Conservation (phyloP, 2,113 vertebrate genomes). For the Nycticebus coucang region DNA sequence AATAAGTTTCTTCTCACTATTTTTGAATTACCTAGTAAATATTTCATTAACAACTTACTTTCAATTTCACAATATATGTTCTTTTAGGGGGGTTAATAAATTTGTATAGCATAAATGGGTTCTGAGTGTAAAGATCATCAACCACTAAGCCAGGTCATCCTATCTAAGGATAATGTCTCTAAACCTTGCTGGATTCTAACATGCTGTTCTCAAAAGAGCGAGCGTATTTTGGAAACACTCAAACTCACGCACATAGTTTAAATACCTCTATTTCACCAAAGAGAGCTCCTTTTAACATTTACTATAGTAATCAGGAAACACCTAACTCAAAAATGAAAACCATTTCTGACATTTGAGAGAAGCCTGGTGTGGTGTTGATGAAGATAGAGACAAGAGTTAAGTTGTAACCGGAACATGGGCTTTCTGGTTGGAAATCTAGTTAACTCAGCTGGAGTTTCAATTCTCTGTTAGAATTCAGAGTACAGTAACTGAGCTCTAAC, state of each 20-base stretch:
- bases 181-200: not conserved
- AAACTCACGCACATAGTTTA: not conserved
- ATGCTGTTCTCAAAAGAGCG: not conserved
- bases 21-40: constrained; percentile 2
- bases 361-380: not conserved
- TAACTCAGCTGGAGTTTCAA: not conserved
- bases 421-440: not conserved
- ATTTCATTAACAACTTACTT: not conserved
- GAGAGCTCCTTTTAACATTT: not conserved
- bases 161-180: not conserved
- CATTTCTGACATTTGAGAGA: not conserved
- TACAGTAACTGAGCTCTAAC: not conserved
- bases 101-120: not conserved
- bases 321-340: not conserved
- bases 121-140: not conserved
- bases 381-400: accelerated
- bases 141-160: not conserved
- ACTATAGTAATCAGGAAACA: not conserved
- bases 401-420: accelerated
- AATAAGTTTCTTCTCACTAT: not conserved
- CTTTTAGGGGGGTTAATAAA: not conserved
- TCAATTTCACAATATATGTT: not conserved
- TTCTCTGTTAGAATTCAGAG: not conserved
- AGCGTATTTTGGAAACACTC: not conserved
- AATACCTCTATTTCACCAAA: not conserved